Evolutionary conservation across 1,140 invertebrate species (phyloP).

Genomic region (Drosophila virilis): DNA sequence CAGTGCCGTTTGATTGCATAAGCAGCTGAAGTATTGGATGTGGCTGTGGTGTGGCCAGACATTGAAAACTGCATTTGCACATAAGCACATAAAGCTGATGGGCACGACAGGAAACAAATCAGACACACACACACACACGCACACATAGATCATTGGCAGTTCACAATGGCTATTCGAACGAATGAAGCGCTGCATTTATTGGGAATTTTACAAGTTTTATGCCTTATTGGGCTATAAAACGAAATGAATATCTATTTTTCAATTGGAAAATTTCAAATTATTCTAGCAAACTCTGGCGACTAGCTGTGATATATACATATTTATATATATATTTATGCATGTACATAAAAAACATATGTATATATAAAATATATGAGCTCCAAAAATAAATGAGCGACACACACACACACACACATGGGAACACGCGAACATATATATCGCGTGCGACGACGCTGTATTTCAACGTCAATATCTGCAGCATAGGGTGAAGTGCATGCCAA

Average conservation of each 20-base stretch:
- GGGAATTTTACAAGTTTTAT: not conserved
- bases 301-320: conserved; percentile 15
- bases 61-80: conserved; percentile 57
- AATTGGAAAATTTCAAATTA: not conserved
- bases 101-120: conserved; percentile 83
- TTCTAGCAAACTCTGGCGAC: not conserved
- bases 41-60: conserved; percentile 23
- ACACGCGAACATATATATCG: conserved; percentile 51
- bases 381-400: conserved; percentile 76
- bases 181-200: conserved; percentile 27
- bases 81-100: conserved; percentile 64
- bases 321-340: conserved; percentile 9
- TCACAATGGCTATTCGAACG: conserved; percentile 25
- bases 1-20: conserved; percentile 69
- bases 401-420: not conserved
- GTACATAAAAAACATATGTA: conserved; percentile 16
- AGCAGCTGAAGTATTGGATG: conserved; percentile 33
- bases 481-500: conserved; percentile 74
- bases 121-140: conserved; percentile 43
- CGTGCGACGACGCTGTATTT: conserved; percentile 78
- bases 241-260: not conserved
- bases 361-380: conserved; percentile 41
- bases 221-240: not conserved
- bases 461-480: conserved; percentile 80
- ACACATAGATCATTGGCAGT: conserved; percentile 55